Conservation (phyloP, 2,888 invertebrate species). For the Andrena praecox region DNA sequence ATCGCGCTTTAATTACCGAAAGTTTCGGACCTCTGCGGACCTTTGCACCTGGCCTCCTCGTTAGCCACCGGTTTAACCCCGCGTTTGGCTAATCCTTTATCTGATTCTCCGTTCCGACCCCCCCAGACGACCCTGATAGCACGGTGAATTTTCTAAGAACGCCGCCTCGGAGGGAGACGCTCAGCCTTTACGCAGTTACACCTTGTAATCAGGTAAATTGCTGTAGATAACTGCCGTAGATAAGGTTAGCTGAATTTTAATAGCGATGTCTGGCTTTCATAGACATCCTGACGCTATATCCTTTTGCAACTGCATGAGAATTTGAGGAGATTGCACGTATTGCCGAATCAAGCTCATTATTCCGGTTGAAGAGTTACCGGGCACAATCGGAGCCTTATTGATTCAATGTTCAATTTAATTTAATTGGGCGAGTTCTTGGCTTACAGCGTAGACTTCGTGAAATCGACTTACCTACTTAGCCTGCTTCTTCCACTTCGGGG, state of each 20-base stretch:
- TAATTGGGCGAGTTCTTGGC: slow-evolving; percentile 3
- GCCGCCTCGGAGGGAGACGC: neutral
- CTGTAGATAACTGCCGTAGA: neutral
- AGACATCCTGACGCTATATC: slow-evolving; percentile 1
- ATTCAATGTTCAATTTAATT: slow-evolving; percentile 4
- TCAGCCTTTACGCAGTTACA: neutral
- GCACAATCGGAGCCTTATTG: neutral
- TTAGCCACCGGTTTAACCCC: slow-evolving; percentile 29
- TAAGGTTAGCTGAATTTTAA: neutral
- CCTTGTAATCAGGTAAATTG: neutral
- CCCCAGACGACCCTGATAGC: slow-evolving; percentile 19
- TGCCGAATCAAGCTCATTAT: neutral
- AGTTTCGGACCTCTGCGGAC: slow-evolving; percentile 57
- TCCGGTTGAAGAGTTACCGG: too few species aligned
- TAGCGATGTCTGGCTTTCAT: neutral
- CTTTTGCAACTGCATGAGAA: neutral
- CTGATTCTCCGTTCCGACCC: slow-evolving; percentile 38
- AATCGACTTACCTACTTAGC: neutral
- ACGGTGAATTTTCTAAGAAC: slow-evolving; percentile 7
- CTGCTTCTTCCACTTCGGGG: neutral
- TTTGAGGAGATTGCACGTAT: neutral
- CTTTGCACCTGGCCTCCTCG: slow-evolving; percentile 45
- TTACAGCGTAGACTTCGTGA: neutral
- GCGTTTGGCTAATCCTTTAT: slow-evolving; percentile 29
- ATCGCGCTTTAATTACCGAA: slow-evolving; percentile 67